Evolutionary conservation across 2,797 vertebrate species (phyloP), one percentile per base, ranked within the genome.

Genomic region (Psittacula echo): DNA sequence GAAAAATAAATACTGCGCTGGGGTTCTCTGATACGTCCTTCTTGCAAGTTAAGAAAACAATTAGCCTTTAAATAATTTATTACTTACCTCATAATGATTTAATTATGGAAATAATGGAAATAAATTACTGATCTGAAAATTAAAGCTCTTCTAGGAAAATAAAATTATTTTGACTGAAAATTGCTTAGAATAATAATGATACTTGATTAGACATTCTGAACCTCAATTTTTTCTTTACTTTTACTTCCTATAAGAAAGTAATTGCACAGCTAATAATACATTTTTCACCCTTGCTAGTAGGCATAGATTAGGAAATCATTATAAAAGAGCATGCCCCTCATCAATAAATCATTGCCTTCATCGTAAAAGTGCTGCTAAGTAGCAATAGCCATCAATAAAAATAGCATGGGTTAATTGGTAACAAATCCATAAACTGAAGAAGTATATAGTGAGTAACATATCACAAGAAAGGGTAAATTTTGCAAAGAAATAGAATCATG

Each of bases 261-360:
- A 93, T 68, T 95, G 22, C 48, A 24, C 7, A 88, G 62, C 39
- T 94, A 93, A 94, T 91, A 96, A 80, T 62, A 80, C 4, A 86
- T 89, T 90, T 95, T 16, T 85, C 88, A 85, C 21, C 76, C 21
- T 47, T 92, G 6, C 41, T 83, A 85, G 61, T 60, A 64, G 66
- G 66, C 56, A 90, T 41, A 83, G 11, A 71, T 82, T 73, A 88
- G 15, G 4, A 32, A 76, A 76, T 64, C 73, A 47, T 50, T 92
- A 79, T 51, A 84, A 94, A 89, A 87, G 29, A 67, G 3, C n/a
- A 60, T 51, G 8, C 70, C 83, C 45, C 19, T 44, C 44, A 62
- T 50, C 73, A 58, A 30, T 58, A 64, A 27, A 93, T 90, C 5
- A 72, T 34, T 74, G 15, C 42, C 15, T 53, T 66, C 22, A 11